Percentiles rank a stretch among this genome's conserved stretches.
phyloP scores from a whole-genome alignment of 2,113 vertebrate species.

The Sula dactylatra region DNA sequence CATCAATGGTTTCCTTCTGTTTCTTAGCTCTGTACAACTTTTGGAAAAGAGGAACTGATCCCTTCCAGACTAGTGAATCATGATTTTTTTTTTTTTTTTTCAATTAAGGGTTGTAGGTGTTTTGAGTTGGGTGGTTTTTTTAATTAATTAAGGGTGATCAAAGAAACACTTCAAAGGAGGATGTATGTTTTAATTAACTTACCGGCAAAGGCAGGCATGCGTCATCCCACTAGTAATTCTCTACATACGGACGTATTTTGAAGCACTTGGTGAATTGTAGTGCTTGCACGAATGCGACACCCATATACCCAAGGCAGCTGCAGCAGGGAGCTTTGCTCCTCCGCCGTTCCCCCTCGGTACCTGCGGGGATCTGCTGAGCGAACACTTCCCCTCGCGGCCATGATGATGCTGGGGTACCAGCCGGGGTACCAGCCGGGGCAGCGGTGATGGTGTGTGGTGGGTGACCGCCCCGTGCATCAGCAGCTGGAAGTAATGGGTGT shows the following conservation, averaged over 20 bases:
- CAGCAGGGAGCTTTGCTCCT: neutral
- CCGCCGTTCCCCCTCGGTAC: too few relatives aligned
- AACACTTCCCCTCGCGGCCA: rapidly evolving
- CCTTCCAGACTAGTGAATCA: neutral
- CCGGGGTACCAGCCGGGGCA: too few relatives aligned
- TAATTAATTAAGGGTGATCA: neutral
- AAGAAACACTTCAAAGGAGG: neutral
- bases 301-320: rapidly evolving
- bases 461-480: too few relatives aligned
- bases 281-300: neutral
- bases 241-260: neutral
- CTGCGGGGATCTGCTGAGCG: neutral
- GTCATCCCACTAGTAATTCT: neutral
- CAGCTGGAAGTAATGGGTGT: rapidly evolving
- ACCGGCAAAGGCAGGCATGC: neutral
- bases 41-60: neutral
- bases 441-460: too few relatives aligned
- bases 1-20: neutral
- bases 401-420: neutral
- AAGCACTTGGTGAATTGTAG: neutral
- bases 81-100: neutral
- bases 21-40: neutral
- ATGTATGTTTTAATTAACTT: neutral
- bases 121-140: too few relatives aligned
- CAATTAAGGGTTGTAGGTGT: neutral